Conservation (phyloP, 2,797 vertebrate genomes). For the Astyanax mexicanus region DNA sequence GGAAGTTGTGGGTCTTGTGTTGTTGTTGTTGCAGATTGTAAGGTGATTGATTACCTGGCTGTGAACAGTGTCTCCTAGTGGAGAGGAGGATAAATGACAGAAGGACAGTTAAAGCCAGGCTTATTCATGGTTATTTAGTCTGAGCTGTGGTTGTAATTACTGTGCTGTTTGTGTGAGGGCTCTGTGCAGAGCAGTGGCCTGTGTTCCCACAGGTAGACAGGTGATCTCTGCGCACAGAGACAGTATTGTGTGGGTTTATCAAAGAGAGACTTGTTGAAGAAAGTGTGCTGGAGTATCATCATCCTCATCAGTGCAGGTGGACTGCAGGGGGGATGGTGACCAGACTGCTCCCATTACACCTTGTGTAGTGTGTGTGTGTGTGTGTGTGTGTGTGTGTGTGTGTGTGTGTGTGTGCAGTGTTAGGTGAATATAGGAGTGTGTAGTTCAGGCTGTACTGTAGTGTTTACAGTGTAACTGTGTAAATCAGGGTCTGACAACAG, state of each 20-base stretch:
- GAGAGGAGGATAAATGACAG: slow-evolving; percentile 51
- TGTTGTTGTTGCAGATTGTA: too few relatives aligned
- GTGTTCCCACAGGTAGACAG: slow-evolving; percentile 47
- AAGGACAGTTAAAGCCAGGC: slow-evolving; percentile 22
- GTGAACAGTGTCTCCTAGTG: slow-evolving; percentile 74
- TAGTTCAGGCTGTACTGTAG: background rate
- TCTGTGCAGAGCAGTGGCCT: slow-evolving; percentile 25
- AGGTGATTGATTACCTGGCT: background rate
- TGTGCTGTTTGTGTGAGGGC: background rate
- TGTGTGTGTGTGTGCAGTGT: background rate
- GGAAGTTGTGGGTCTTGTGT: too few relatives aligned
- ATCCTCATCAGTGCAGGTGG: slow-evolving; percentile 80
- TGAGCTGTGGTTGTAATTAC: background rate
- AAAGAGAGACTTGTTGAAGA: slow-evolving; percentile 79
- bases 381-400: background rate
- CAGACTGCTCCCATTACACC: slow-evolving; percentile 71
- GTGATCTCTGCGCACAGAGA: slow-evolving; percentile 70
- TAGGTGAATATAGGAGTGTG: background rate
- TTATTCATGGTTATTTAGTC: background rate
- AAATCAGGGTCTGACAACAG: too few relatives aligned
- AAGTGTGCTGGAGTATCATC: slow-evolving; percentile 77
- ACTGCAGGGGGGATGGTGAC: slow-evolving; percentile 35
- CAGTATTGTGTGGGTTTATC: slow-evolving; percentile 77
- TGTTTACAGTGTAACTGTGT: background rate
- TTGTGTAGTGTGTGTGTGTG: background rate